phyloP scores from a whole-genome alignment of 2,113 vertebrate genomes.

The Engraulis encrasicolus region DNA sequence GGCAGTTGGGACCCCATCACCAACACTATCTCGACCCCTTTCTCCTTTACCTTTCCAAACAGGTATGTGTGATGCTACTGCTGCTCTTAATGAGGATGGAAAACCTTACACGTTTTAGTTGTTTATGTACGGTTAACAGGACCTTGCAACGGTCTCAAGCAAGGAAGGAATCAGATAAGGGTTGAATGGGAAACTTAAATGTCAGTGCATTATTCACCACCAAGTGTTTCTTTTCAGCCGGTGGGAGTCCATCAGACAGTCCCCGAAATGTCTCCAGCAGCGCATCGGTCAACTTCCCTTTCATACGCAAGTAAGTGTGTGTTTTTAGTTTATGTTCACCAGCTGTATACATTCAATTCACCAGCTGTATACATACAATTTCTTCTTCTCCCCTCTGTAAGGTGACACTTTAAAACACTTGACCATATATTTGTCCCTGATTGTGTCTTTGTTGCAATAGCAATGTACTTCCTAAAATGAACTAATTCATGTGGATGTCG shows the following conservation, averaged over 20 bases:
- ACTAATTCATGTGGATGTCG: background rate
- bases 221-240: conserved; percentile 69
- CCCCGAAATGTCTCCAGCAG: conserved; percentile 88
- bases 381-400: too few relatives aligned
- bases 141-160: background rate
- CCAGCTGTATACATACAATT: too few relatives aligned
- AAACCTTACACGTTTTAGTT: too few relatives aligned
- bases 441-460: too few relatives aligned
- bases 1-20: conserved; percentile 87
- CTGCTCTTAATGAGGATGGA: background rate
- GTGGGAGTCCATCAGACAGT: conserved; percentile 91
- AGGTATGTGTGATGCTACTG: conserved; percentile 71
- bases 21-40: conserved; percentile 89
- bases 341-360: too few relatives aligned
- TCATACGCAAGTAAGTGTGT: conserved; percentile 86
- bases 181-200: background rate
- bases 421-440: too few relatives aligned
- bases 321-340: background rate
- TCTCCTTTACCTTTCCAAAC: conserved; percentile 88
- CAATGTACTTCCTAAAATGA: background rate
- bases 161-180: background rate
- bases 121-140: too few relatives aligned
- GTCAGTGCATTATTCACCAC: background rate
- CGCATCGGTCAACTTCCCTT: conserved; percentile 86
- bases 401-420: background rate